Evolutionary conservation across 2,888 invertebrate species (phyloP).

Genomic region (Caenorhabditis afra): DNA sequence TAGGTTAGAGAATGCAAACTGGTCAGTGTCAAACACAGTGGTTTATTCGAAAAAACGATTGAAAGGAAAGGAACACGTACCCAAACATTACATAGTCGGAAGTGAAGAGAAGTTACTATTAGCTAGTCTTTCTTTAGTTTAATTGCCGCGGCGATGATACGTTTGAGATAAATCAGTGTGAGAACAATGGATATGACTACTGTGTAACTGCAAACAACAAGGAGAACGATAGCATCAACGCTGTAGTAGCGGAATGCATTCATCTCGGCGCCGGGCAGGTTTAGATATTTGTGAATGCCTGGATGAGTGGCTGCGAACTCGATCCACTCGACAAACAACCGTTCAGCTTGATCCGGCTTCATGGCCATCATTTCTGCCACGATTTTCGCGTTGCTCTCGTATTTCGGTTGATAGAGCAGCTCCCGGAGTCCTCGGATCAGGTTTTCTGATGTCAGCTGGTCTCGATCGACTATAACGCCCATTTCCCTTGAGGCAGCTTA

Average conservation of each 20-base stretch:
- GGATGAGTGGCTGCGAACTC: slow-evolving; percentile 61
- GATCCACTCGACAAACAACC: slow-evolving; percentile 56
- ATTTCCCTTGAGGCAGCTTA: slow-evolving; percentile 40
- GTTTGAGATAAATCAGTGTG: background rate
- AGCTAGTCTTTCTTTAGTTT: no score
- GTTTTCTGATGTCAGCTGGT: slow-evolving; percentile 42
- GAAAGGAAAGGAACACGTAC: no score
- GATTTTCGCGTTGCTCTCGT: slow-evolving; percentile 43
- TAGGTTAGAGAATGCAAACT: no score
- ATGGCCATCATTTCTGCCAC: slow-evolving; percentile 53
- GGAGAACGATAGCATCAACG: slow-evolving; percentile 22
- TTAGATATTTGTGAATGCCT: slow-evolving; percentile 47
- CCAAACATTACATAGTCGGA: no score
- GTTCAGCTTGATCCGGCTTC: slow-evolving; percentile 51
- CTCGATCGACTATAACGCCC: slow-evolving; percentile 46
- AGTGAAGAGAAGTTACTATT: no score
- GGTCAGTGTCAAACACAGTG: no score
- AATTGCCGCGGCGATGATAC: no score
- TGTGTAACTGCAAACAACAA: background rate
- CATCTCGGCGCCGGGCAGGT: slow-evolving; percentile 45
- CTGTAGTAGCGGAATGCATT: slow-evolving; percentile 50
- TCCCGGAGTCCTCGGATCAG: slow-evolving; percentile 33
- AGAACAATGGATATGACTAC: slow-evolving; percentile 13
- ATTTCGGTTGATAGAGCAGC: slow-evolving; percentile 46
- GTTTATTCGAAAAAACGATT: no score